A percentile compares a stretch with the other conserved stretches of the same genome.
These are phyloP conservation scores for Pygmarrhopalites habei DNA, from an alignment of 1,140 invertebrate genomes.

Conservation along the genomic window DNA sequence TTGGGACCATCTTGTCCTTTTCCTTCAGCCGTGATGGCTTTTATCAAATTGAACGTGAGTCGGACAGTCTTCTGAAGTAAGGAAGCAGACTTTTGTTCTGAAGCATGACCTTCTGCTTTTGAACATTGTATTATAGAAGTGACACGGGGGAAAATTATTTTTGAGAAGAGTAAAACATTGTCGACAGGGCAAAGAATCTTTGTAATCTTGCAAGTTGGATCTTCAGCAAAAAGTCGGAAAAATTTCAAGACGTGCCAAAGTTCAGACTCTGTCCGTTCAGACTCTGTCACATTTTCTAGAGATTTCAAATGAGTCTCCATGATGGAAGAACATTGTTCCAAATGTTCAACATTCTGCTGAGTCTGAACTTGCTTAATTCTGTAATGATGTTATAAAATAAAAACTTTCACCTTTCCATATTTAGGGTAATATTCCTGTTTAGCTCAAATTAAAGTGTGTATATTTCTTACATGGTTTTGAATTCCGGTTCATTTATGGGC, in stretches of 20 bases:
- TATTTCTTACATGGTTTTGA: too few relatives aligned
- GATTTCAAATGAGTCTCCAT: too few relatives aligned
- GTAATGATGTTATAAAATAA: too few relatives aligned
- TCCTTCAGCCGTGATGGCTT: neutral
- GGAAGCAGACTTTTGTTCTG: neutral
- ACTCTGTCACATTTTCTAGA: neutral
- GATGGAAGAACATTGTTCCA: too few relatives aligned
- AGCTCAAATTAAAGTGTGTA: too few relatives aligned
- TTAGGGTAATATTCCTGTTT: too few relatives aligned
- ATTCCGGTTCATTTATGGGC: too few relatives aligned
- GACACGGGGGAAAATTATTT: neutral
- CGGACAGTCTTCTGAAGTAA: constrained; percentile 2
- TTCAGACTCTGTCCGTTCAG: neutral
- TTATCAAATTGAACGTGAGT: constrained; percentile 1
- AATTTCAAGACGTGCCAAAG: neutral
- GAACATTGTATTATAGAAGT: neutral
- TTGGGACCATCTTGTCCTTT: neutral
- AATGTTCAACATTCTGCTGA: too few relatives aligned
- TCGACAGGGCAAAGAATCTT: neutral
- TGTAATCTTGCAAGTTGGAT: neutral
- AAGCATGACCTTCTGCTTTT: neutral
- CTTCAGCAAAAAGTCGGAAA: neutral
- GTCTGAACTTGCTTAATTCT: too few relatives aligned
- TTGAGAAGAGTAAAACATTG: neutral
- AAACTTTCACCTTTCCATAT: too few relatives aligned